phyloP scores from a whole-genome alignment of 2,888 invertebrate genomes.

The Stenodera caucasica region DNA sequence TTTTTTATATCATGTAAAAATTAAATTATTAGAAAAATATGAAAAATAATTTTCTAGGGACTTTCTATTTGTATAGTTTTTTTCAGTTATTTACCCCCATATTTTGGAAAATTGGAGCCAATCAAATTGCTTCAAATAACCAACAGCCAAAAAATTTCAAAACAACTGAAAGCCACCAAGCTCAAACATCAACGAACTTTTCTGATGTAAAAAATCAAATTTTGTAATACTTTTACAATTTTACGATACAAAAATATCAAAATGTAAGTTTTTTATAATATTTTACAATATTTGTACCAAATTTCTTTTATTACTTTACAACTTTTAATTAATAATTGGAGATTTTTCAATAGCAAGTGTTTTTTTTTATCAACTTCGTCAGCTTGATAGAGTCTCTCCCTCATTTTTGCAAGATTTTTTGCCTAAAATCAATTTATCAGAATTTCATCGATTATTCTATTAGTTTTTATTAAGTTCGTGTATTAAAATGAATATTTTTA shows the following conservation, averaged over 20 bases:
- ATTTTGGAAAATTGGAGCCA: conserved; percentile 32
- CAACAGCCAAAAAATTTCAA: conserved; percentile 44
- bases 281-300: not conserved
- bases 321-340: not conserved
- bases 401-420: not conserved
- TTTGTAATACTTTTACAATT: conserved; percentile 24
- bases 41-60: not conserved
- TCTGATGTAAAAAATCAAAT: conserved; percentile 33
- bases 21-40: too few species aligned
- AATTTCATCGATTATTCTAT: not conserved
- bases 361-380: not conserved
- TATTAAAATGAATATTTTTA: not conserved
- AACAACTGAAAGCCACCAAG: conserved; percentile 47
- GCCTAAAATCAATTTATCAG: not conserved
- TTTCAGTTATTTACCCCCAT: conserved; percentile 2
- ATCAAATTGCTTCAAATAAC: conserved; percentile 35
- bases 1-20: too few species aligned
- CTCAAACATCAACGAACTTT: conserved; percentile 45
- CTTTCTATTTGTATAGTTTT: not conserved
- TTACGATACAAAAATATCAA: not conserved
- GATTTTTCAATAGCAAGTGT: not conserved
- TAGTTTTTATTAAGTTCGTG: not conserved
- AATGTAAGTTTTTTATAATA: conserved; percentile 18
- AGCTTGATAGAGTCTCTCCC: not conserved
- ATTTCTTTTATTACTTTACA: not conserved